A percentile compares a stretch with the other conserved stretches of the same genome.
These are phyloP conservation scores for Rousettus madagascariensis DNA, from an alignment of 2,797 vertebrate genomes.

Conservation along the genomic window DNA sequence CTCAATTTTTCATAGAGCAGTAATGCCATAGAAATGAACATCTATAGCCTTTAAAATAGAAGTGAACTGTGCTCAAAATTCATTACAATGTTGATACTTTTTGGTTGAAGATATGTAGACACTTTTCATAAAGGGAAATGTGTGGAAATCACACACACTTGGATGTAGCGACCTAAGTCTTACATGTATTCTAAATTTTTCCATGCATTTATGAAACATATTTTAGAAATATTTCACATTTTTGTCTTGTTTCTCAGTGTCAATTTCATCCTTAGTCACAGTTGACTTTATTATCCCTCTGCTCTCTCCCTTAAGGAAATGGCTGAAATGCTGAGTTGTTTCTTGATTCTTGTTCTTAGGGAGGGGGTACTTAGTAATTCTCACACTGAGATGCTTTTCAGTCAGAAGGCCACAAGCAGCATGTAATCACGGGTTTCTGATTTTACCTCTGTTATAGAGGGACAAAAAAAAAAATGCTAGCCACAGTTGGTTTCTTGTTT, in stretches of 20 bases:
- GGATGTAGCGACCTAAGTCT: neutral
- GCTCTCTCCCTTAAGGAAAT: slow-evolving; percentile 1
- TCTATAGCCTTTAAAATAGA: neutral
- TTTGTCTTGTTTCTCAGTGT: neutral
- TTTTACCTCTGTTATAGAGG: slow-evolving; percentile 36
- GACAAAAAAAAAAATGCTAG: slow-evolving; percentile 1
- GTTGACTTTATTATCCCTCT: neutral
- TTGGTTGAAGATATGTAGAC: neutral
- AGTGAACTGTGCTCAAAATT: neutral
- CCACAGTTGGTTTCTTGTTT: slow-evolving; percentile 59
- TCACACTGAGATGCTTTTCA: slow-evolving; percentile 53
- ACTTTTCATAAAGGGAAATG: neutral
- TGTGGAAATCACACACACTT: neutral
- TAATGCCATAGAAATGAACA: neutral
- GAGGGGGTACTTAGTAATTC: slow-evolving; percentile 43
- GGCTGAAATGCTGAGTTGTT: slow-evolving; percentile 36
- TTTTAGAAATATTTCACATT: neutral
- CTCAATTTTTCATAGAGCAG: neutral
- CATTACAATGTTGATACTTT: neutral
- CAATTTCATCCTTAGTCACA: neutral
- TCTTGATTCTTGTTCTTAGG: slow-evolving; percentile 48
- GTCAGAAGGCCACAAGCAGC: slow-evolving; percentile 21
- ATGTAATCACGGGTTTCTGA: slow-evolving; percentile 7
- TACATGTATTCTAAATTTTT: neutral
- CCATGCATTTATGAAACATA: neutral